Percentiles rank a stretch among this genome's conserved stretches.
Conservation (phyloP, 2,797 vertebrate genomes). For the Discoglossus pictus region DNA sequence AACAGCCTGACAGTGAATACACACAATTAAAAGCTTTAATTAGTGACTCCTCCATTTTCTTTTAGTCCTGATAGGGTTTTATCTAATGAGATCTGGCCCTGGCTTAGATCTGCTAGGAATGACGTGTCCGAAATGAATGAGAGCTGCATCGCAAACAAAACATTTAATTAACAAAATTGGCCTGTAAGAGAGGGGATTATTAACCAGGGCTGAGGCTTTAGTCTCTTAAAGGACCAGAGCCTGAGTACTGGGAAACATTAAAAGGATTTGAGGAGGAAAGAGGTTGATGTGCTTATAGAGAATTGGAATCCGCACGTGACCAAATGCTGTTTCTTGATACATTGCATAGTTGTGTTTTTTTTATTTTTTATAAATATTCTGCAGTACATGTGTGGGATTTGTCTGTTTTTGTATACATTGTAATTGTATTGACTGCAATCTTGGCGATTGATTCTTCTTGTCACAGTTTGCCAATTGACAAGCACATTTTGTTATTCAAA, state of each 20-base stretch:
- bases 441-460: slow-evolving; percentile 18
- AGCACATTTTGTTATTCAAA: slow-evolving; percentile 5
- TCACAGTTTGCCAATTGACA: slow-evolving; percentile 11
- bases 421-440: slow-evolving; percentile 5
- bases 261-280: slow-evolving; percentile 32
- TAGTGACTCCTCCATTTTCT: slow-evolving; percentile 98
- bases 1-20: slow-evolving; percentile 91
- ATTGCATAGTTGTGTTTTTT: background rate
- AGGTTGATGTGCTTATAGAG: slow-evolving; percentile 36
- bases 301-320: slow-evolving; percentile 8
- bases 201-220: slow-evolving; percentile 61
- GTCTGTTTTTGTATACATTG: background rate
- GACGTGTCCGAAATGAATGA: slow-evolving; percentile 99
- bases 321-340: slow-evolving; percentile 2
- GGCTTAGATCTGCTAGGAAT: slow-evolving; percentile 96
- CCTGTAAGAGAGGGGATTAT: slow-evolving; percentile 83
- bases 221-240: slow-evolving; percentile 83
- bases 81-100: slow-evolving; percentile 99
- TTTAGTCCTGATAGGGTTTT: slow-evolving; percentile 99
- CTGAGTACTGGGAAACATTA: slow-evolving; percentile 43
- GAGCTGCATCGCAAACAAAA: slow-evolving; percentile 99
- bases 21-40: slow-evolving; percentile 99
- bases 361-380: background rate
- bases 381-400: background rate
- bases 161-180: slow-evolving; percentile 99